Conservation (phyloP, 2,888 invertebrate species). For the Tigriopus californicus region DNA sequence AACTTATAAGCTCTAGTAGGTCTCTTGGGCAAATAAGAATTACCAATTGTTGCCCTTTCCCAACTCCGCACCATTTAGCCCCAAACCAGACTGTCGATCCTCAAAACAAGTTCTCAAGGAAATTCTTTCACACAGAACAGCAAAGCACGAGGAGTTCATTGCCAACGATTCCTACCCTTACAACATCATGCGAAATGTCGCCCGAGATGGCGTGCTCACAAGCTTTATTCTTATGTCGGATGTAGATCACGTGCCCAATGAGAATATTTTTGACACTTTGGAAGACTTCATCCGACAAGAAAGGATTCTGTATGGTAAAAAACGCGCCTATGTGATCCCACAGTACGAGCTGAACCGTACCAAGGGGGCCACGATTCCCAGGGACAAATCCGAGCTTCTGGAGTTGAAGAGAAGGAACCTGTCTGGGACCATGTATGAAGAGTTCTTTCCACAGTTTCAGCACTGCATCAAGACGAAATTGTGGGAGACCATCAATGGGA, state of each 20-base stretch:
- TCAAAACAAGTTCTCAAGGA: neutral
- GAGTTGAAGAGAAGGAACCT: slow-evolving; percentile 18
- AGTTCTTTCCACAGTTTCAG: slow-evolving; percentile 22
- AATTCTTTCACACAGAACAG: slow-evolving; percentile 1
- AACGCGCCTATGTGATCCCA: slow-evolving; percentile 22
- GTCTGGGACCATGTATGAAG: slow-evolving; percentile 21
- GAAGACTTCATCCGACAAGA: slow-evolving; percentile 5
- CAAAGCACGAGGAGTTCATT: neutral
- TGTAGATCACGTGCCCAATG: slow-evolving; percentile 21
- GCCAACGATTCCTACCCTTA: slow-evolving; percentile 20
- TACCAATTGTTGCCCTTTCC: too few species aligned
- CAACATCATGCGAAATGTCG: slow-evolving; percentile 22
- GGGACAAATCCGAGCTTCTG: slow-evolving; percentile 20
- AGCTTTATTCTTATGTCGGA: slow-evolving; percentile 21
- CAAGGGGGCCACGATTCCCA: slow-evolving; percentile 18
- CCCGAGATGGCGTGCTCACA: slow-evolving; percentile 20
- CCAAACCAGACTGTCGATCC: too few species aligned
- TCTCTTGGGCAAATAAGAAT: too few species aligned
- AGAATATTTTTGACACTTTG: slow-evolving; percentile 16
- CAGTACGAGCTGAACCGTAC: slow-evolving; percentile 21
- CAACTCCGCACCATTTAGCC: too few species aligned
- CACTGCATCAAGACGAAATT: slow-evolving; percentile 20
- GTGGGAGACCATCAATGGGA: slow-evolving; percentile 20
- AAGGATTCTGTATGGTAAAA: slow-evolving; percentile 16
- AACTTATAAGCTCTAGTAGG: too few species aligned